Base-by-base conservation (phyloP, 2,888 invertebrate genomes). In the Anarsia innoxiella region DNA sequence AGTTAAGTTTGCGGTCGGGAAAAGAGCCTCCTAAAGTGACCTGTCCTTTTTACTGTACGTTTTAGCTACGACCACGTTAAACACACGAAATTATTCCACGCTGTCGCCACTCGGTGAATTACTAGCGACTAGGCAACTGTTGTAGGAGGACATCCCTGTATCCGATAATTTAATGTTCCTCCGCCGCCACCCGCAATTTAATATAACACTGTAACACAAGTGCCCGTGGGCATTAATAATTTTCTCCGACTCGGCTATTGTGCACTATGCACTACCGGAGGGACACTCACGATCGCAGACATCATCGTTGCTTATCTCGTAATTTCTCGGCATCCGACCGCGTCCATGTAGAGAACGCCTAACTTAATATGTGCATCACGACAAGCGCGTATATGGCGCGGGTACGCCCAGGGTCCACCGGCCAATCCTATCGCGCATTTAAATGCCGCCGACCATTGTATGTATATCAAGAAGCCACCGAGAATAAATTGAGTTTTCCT, bases 341-440 rank as follows among this genome's bases (percentile, higher is more conserved):
- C 68, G 62, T 64, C 73, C 82, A 77, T 82, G 76, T 79, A 77
- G 59, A 80, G 78, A 63, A 47, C 49, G 65, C 59, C 74, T 71
- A 78, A 79, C 80, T 84, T 83, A 84, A 84, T 84, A 84, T 84
- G 82, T 83, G 83, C 83, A 77, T 80, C 83, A 83, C 83, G 83
- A 83, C 67, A 53, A 55, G 45, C 66, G 71, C 80, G 65, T 82
- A 83, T 82, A 82, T 79, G 80, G 83, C 56, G 55, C 58, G 56
- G 52, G 53, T 54, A 70, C 72, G 76, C 76, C 78, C 80, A 65
- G 62, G 56, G 45, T 46, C 61, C 60, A 51, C 59, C 66, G 70
- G 63, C 83, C 82, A 82, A 82, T 80, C 79, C 80, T 76, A 74
- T 74, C 72, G 66, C 68, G 69, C 70, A 79, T 80, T 78, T 68